These are phyloP conservation scores for Hippocampus mohnikei DNA, from an alignment of 2,113 vertebrate genomes.

Conservation along the genomic window DNA sequence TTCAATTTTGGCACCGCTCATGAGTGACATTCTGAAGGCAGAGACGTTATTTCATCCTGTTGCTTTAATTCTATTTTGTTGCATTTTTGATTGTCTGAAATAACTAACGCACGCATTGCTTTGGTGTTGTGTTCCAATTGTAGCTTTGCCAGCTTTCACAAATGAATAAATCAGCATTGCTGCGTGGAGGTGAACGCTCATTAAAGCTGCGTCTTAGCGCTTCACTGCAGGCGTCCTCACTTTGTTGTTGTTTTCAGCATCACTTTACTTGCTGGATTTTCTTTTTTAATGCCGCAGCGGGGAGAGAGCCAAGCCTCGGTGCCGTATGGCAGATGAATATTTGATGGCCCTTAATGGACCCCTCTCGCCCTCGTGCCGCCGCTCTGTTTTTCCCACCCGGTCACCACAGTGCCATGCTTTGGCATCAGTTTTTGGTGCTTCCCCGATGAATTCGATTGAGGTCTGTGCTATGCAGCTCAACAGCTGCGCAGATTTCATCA, in stretches of 20 bases:
- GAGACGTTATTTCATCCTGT: background rate
- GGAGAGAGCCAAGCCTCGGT: constrained; percentile 28
- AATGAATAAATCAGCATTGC: constrained; percentile 31
- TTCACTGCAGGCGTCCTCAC: constrained; percentile 4
- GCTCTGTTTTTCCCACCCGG: constrained; percentile 33
- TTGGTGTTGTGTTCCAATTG: constrained; percentile 9
- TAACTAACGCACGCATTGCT: background rate
- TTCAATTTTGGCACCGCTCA: background rate
- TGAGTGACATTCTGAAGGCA: background rate
- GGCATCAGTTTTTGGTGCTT: constrained; percentile 39
- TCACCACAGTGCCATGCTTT: constrained; percentile 15
- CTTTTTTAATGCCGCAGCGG: constrained; percentile 25
- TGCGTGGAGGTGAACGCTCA: constrained; percentile 24
- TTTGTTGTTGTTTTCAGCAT: constrained; percentile 41
- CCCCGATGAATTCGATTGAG: constrained; percentile 46
- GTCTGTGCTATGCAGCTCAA: constrained; percentile 29
- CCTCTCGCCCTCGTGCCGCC: constrained; percentile 20
- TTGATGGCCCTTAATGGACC: constrained; percentile 68
- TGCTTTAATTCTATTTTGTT: background rate
- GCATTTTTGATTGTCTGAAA: constrained; percentile 5
- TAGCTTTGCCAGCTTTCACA: background rate
- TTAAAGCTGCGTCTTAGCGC: constrained; percentile 12
- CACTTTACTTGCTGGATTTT: constrained; percentile 22
- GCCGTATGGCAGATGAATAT: constrained; percentile 69
- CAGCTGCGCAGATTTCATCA: constrained; percentile 61